A percentile compares a stretch with the other conserved stretches of the same genome.
Conservation (phyloP, 1,140 invertebrate species). For the Nasonia longicornis region DNA sequence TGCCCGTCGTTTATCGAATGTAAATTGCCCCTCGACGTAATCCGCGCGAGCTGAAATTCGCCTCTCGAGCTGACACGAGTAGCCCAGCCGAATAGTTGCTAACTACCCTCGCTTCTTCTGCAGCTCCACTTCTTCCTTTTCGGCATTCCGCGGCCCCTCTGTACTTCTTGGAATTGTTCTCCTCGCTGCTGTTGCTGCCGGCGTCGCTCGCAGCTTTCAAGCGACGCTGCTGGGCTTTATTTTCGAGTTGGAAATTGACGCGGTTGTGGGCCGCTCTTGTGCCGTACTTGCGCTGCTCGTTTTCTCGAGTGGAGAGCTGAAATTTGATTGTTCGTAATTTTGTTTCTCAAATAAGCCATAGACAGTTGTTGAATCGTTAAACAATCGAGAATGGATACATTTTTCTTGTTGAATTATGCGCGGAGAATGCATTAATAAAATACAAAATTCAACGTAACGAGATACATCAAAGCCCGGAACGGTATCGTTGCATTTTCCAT, state of each 20-base stretch:
- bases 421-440: too few relatives aligned
- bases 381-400: too few relatives aligned
- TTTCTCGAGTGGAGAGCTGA: background rate
- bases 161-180: conserved; percentile 25
- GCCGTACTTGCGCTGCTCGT: background rate
- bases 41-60: conserved; percentile 44
- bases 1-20: conserved; percentile 53
- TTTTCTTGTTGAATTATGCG: too few relatives aligned
- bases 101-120: conserved; percentile 37
- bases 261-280: background rate
- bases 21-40: conserved; percentile 54
- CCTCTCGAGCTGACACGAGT: background rate
- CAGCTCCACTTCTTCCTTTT: background rate
- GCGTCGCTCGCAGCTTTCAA: too few relatives aligned
- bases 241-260: background rate
- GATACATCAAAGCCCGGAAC: too few relatives aligned
- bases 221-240: background rate
- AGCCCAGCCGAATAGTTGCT: conserved; percentile 37
- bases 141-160: background rate
- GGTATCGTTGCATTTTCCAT: too few relatives aligned
- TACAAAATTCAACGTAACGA: too few relatives aligned
- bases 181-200: background rate
- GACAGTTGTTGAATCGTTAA: too few relatives aligned
- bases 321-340: too few relatives aligned
- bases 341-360: too few relatives aligned